A percentile compares a stretch with the other conserved stretches of the same genome.
Conservation (phyloP, 2,113 vertebrate species). For the Panthera tigris region DNA sequence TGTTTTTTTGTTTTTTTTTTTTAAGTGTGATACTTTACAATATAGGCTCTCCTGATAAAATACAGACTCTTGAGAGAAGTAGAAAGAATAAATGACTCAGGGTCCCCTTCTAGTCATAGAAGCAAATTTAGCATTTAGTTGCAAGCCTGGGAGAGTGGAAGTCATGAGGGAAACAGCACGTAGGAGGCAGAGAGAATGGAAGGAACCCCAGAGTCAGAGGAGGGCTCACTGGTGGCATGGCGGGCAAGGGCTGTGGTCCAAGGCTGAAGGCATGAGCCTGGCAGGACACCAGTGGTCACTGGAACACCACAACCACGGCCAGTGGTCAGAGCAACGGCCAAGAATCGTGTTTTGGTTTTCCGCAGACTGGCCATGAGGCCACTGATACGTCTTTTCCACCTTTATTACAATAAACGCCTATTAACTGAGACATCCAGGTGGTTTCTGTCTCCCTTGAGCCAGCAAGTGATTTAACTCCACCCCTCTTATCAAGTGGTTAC, state of each 20-base stretch:
- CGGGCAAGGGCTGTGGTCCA: too few species aligned
- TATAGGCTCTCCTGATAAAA: background rate
- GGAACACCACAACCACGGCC: background rate
- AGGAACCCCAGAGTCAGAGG: background rate
- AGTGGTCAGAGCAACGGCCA: background rate
- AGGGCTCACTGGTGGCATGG: accelerated
- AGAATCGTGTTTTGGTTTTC: background rate
- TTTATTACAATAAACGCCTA: background rate
- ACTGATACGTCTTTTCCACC: background rate
- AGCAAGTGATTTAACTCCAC: background rate
- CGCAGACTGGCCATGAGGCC: background rate
- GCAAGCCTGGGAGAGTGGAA: background rate
- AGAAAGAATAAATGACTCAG: background rate
- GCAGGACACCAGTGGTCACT: background rate
- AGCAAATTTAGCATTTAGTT: background rate
- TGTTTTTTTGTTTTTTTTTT: background rate
- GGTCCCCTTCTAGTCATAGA: background rate
- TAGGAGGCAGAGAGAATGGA: background rate
- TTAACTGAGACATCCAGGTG: background rate
- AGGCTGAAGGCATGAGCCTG: background rate
- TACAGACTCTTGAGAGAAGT: background rate
- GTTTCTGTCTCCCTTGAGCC: background rate
- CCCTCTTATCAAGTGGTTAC: background rate
- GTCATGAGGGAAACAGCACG: background rate
- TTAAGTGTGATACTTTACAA: background rate